Evolutionary conservation across 2,888 invertebrate species (phyloP).

Genomic region (Herminia tarsipennalis): DNA sequence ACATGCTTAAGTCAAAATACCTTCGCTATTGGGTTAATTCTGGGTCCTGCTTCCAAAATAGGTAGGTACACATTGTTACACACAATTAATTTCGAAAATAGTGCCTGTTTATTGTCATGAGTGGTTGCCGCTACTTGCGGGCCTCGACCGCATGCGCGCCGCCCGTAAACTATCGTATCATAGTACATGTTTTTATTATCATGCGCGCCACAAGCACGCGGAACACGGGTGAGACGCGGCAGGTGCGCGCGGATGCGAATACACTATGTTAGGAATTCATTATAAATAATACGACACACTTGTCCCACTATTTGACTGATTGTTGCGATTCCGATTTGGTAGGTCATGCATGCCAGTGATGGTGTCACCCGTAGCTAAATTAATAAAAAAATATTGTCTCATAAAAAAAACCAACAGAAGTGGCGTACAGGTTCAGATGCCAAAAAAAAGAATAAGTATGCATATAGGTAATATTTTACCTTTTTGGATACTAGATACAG

Average conservation of each 20-base stretch:
- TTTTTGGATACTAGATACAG: neutral
- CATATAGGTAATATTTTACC: neutral
- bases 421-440: neutral
- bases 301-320: conserved; percentile 16
- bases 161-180: neutral
- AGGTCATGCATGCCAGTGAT: conserved; percentile 11
- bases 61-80: too few relatives aligned
- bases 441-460: conserved; percentile 3
- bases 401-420: conserved; percentile 1
- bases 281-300: conserved; percentile 18
- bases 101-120: too few relatives aligned
- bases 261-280: conserved; percentile 11
- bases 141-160: too few relatives aligned
- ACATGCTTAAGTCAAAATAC: too few relatives aligned
- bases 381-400: neutral
- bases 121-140: too few relatives aligned
- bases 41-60: too few relatives aligned
- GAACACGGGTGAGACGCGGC: neutral
- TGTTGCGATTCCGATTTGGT: conserved; percentile 14
- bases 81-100: too few relatives aligned
- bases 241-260: conserved; percentile 1
- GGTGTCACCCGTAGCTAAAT: conserved; percentile 11
- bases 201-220: neutral
- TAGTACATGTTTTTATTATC: neutral
- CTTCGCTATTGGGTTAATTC: too few relatives aligned